Evolutionary conservation across 2,113 vertebrate genomes (phyloP).

Genomic region (Zootoca vivipara): DNA sequence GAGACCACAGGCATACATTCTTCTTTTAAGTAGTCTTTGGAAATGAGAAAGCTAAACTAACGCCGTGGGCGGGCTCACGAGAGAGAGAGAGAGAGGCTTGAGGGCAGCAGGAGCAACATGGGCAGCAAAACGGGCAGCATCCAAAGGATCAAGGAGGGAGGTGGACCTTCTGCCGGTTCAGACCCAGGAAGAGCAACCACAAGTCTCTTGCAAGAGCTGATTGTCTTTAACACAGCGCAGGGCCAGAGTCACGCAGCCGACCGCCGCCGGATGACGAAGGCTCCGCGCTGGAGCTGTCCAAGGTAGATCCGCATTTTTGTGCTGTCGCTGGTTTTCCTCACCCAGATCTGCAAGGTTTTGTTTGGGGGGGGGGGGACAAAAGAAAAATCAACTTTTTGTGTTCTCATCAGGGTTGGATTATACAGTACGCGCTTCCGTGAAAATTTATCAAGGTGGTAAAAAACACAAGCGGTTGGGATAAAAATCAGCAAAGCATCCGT

Average conservation of each 20-base stretch:
- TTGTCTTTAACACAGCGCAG: slow-evolving; percentile 26
- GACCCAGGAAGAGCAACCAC: slow-evolving; percentile 6
- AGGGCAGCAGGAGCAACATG: slow-evolving; percentile 51
- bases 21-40: slow-evolving; percentile 47
- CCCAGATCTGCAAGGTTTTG: slow-evolving; percentile 87
- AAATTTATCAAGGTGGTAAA: too few species aligned
- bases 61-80: slow-evolving; percentile 38
- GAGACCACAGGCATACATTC: slow-evolving; percentile 30
- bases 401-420: too few species aligned
- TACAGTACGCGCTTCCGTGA: too few species aligned
- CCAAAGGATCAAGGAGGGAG: not conserved
- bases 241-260: slow-evolving; percentile 85
- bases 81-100: slow-evolving; percentile 22
- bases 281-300: slow-evolving; percentile 95
- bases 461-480: too few species aligned
- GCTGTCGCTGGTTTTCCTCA: slow-evolving; percentile 98
- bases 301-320: slow-evolving; percentile 99
- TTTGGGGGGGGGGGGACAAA: not conserved
- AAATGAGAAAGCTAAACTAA: slow-evolving; percentile 38
- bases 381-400: not conserved
- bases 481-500: too few species aligned
- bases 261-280: slow-evolving; percentile 94
- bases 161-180: not conserved
- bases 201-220: slow-evolving; percentile 1
- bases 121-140: slow-evolving; percentile 57